Base-by-base conservation (phyloP, 2,888 invertebrate genomes). In the Teleiodes luculella region DNA sequence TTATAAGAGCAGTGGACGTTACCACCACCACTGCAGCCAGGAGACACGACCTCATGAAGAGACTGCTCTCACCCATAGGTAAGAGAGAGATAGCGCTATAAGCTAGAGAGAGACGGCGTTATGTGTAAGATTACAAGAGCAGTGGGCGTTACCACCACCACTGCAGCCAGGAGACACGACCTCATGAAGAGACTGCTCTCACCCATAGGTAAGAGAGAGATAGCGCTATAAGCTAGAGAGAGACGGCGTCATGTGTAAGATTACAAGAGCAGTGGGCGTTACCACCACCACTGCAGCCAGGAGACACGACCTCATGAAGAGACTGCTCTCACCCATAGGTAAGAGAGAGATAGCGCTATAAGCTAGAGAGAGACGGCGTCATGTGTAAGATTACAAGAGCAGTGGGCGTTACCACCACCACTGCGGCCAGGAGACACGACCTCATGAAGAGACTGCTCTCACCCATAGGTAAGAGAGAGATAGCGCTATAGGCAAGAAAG, bases 331-430 rank as follows among this genome's bases (percentile, higher is more conserved):
- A 3, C 91, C 92, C 57, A 93, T 95, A 64, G 92, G 93, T 93
- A 78, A 37, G 13, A 7, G 6, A 39, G 16, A 16, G 13, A 14
- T 14, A 37, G 30, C 6, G 14, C 37, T 13, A 36, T 13, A 36
- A n/a, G 30, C 8, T 8, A 6, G 30, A 6, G 6, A 8, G 4
- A 4, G 4, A 8, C 30, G 4, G 30, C 8, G 30, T 8, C 30
- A 30, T 8, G 4, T 30, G 8, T 30, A 30, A 8, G 30, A 6
- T 30, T 30, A 30, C 4, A 30, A 30, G 30, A 30, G 30, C 8
- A n/a, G n/a, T 30, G n/a, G n/a, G n/a, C 10, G n/a, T 6, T 20
- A 96, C 96, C 4, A 96, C 96, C 0, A 93, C 95, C 0, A 92
- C 93, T 47, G 18, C 30, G 18, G 5, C 4, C 43, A 30, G 93